phyloP scores from a whole-genome alignment of 2,797 vertebrate species.

The Anguilla anguilla region DNA sequence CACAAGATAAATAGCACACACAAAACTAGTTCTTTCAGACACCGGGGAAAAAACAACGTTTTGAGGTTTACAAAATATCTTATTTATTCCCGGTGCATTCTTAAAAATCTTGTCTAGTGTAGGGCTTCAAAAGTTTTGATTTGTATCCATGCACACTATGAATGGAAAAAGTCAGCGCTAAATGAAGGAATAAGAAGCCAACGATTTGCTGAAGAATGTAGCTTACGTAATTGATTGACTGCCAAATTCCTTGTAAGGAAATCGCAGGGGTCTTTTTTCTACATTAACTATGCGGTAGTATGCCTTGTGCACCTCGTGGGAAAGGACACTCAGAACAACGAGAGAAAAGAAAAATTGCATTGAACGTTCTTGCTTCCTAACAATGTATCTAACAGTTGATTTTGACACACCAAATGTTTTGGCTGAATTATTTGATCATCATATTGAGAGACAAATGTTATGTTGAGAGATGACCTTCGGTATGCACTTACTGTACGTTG shows the following conservation, averaged over 20 bases:
- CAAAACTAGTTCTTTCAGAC: not conserved
- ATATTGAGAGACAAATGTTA: too few species aligned
- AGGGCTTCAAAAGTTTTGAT: not conserved
- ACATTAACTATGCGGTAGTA: conserved; percentile 7
- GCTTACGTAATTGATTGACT: conserved; percentile 40
- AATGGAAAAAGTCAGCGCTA: conserved; percentile 14
- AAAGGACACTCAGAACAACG: not conserved
- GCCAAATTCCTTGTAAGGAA: conserved; percentile 77
- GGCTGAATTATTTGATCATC: too few species aligned
- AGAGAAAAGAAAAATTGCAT: not conserved
- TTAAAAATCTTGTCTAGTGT: not conserved
- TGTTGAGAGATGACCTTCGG: too few species aligned
- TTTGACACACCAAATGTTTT: not conserved
- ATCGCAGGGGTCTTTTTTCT: conserved; percentile 33
- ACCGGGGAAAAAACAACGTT: not conserved
- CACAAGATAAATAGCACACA: not conserved
- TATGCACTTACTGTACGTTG: too few species aligned
- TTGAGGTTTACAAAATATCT: not conserved
- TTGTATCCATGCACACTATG: not conserved
- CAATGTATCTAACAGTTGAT: too few species aligned
- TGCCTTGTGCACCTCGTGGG: not conserved
- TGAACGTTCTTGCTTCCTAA: too few species aligned
- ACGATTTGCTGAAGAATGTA: conserved; percentile 20
- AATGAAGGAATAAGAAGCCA: conserved; percentile 20
- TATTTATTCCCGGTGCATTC: not conserved